phyloP scores from a whole-genome alignment of 2,113 vertebrate genomes.

The Oncorhynchus masou region DNA sequence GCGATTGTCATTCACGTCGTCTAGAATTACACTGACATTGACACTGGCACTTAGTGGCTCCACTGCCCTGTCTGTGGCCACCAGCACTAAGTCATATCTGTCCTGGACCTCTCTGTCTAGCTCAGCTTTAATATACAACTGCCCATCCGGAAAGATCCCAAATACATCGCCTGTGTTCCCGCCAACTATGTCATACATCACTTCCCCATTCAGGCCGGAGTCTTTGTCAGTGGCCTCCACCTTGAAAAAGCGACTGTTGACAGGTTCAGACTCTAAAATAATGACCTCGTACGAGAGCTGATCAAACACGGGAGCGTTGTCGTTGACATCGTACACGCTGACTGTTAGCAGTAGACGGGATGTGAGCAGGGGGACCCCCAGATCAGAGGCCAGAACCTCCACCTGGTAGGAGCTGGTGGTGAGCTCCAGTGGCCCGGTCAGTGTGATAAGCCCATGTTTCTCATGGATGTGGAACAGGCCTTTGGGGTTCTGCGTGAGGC shows the following conservation, averaged over 20 bases:
- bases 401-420: slow-evolving; percentile 88
- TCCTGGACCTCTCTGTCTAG: slow-evolving; percentile 94
- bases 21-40: slow-evolving; percentile 88
- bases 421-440: slow-evolving; percentile 84
- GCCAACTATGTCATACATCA: slow-evolving; percentile 86
- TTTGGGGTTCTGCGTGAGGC: slow-evolving; percentile 88
- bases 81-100: slow-evolving; percentile 83
- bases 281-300: slow-evolving; percentile 94
- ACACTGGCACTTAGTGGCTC: slow-evolving; percentile 88
- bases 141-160: slow-evolving; percentile 96
- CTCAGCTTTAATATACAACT: slow-evolving; percentile 93
- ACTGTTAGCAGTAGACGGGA: slow-evolving; percentile 86
- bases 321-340: slow-evolving; percentile 94
- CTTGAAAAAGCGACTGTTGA: slow-evolving; percentile 94
- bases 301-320: slow-evolving; percentile 92
- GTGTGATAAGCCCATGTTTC: slow-evolving; percentile 83
- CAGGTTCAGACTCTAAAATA: slow-evolving; percentile 88
- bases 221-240: slow-evolving; percentile 94
- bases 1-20: slow-evolving; percentile 95
- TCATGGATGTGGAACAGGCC: slow-evolving; percentile 86
- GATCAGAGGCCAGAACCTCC: slow-evolving; percentile 87
- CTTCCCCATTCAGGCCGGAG: slow-evolving; percentile 91
- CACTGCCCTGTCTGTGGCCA: slow-evolving; percentile 89
- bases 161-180: slow-evolving; percentile 90
- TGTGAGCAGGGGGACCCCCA: slow-evolving; percentile 85